A percentile compares a stretch with the other conserved stretches of the same genome.
phyloP scores from a whole-genome alignment of 1,140 invertebrate genomes.

The Tetranychus cinnabarinus region DNA sequence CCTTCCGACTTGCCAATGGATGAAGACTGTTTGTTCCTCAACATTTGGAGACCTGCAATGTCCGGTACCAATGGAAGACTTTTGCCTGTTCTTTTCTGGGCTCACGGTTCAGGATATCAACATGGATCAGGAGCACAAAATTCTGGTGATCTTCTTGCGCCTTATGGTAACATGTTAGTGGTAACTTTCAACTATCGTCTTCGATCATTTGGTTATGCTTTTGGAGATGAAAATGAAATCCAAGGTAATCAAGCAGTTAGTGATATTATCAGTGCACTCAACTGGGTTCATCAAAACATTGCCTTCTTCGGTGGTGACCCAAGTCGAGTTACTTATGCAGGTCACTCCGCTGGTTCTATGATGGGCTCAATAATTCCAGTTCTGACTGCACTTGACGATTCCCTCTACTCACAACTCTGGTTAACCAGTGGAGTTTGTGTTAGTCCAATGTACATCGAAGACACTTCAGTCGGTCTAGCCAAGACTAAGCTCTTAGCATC shows the following conservation, averaged over 20 bases:
- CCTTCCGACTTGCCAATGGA: constrained; percentile 23
- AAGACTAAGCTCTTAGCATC: too few species aligned
- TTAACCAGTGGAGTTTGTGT: too few species aligned
- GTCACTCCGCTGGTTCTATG: too few species aligned
- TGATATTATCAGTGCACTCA: constrained; percentile 27
- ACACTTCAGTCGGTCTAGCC: too few species aligned
- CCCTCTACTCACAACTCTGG: too few species aligned
- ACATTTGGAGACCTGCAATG: constrained; percentile 43
- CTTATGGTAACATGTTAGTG: constrained; percentile 33
- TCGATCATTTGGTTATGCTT: constrained; percentile 1
- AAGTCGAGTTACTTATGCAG: too few species aligned
- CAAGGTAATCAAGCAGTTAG: constrained; percentile 29
- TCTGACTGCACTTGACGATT: too few species aligned
- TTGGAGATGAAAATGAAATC: constrained; percentile 6
- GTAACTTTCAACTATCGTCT: constrained; percentile 30
- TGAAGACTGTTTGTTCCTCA: constrained; percentile 92
- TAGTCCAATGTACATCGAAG: too few species aligned
- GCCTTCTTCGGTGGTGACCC: too few species aligned
- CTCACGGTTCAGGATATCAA: constrained; percentile 89
- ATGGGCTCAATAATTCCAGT: too few species aligned
- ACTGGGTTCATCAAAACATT: too few species aligned
- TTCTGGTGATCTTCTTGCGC: constrained; percentile 56
- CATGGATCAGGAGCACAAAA: constrained; percentile 22
- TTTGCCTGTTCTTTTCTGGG: constrained; percentile 72
- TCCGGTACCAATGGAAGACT: constrained; percentile 21